These are phyloP conservation scores for Macrotrachela quadricornifera DNA, from an alignment of 1,140 invertebrate species.

Conservation along the genomic window DNA sequence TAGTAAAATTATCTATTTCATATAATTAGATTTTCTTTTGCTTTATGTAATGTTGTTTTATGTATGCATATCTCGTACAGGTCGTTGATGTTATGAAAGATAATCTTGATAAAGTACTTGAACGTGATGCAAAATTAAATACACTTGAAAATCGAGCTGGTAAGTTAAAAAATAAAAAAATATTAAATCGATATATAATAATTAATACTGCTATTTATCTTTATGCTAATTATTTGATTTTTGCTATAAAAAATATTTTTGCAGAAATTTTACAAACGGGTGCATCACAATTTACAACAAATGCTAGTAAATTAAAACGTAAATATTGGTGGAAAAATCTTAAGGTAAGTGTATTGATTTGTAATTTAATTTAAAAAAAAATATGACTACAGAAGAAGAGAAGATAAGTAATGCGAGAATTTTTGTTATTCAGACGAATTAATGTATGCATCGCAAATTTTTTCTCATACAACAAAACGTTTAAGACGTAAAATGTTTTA, in stretches of 20 bases:
- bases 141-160: slow-evolving; percentile 14
- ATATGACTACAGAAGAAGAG: no score
- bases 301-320: slow-evolving; percentile 82
- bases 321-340: slow-evolving; percentile 97
- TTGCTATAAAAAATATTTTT: neutral
- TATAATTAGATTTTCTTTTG: no score
- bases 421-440: no score
- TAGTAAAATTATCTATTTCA: no score
- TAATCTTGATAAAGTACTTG: slow-evolving; percentile 18
- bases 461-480: no score
- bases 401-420: no score
- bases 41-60: no score
- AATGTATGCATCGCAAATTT: no score
- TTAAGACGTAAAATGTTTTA: no score
- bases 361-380: no score
- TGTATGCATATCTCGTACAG: neutral
- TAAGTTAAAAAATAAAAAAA: neutral
- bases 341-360: slow-evolving; percentile 63
- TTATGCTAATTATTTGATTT: slow-evolving; percentile 30
- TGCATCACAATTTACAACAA: slow-evolving; percentile 88
- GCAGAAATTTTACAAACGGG: slow-evolving; percentile 78
- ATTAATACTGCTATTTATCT: no score
- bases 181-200: no score
- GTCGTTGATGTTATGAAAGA: slow-evolving; percentile 17
- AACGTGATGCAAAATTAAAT: slow-evolving; percentile 15